Base-by-base conservation (phyloP, 2,113 vertebrate genomes). In the Centropus unirufus region DNA sequence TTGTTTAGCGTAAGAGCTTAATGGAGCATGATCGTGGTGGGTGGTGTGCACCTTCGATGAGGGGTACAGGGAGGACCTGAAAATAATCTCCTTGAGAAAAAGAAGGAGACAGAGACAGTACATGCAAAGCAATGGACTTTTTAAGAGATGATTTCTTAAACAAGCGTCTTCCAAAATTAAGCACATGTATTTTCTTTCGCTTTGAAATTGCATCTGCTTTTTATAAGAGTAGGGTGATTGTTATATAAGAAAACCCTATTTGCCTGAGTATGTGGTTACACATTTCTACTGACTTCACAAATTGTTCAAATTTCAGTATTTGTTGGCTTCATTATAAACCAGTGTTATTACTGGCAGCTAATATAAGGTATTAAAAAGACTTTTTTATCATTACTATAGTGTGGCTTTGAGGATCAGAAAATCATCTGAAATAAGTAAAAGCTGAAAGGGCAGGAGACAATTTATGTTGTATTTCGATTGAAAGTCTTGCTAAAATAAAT, bases 251-350 rank as follows among this genome's bases (percentile, higher is more conserved):
- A 94, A 96, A 95, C 55, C 47, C 79, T 90, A 68, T 94, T 96
- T 94, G 85, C 76, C 79, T 86, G 93, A 94, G 85, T 78, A 72
- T 93, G 87, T 93, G 95, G 94, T 96, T 95, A 90, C 72, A 92
- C 47, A 86, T 96, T 97, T 96, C 96, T 96, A 93, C 96, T 96
- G 96, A 96, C 96, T 95, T 96, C 87, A 96, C 92, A 96, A 96
- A 96, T 92, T 94, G 93, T 93, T 96, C 94, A 92, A 44, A 90
- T 96, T 96, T 96, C 93, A 96, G 90, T 96, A 86, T 95, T 96
- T 93, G 88, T 89, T 96, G 93, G 96, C 83, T 92, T 92, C 82
- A 81, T 96, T 96, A 86, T 90, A 95, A 70, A 73, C 76, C 88
- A 88, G 44, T 96, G 68, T 95, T 96, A 87, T 96, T 96, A 81